Evolutionary conservation across 2,113 vertebrate genomes (phyloP).

Genomic region (Chaetodon trifascialis): DNA sequence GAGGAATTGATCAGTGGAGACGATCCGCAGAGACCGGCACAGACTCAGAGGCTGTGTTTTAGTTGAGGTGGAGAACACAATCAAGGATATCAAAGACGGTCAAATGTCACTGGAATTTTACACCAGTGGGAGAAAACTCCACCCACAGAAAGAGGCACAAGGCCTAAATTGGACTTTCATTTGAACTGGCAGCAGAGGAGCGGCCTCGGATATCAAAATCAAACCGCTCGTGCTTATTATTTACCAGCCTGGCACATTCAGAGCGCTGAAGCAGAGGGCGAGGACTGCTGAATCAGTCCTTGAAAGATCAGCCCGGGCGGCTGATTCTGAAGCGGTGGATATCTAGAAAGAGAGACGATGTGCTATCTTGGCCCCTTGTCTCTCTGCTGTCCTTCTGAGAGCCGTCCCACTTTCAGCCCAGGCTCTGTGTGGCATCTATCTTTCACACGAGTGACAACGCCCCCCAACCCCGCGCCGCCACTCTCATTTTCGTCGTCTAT

Average conservation of each 20-base stretch:
- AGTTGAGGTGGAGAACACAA: conserved; percentile 61
- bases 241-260: conserved; percentile 29
- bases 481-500: conserved; percentile 68
- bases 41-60: conserved; percentile 57
- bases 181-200: conserved; percentile 31
- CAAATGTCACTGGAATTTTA: conserved; percentile 64
- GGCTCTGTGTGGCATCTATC: conserved; percentile 75
- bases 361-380: conserved; percentile 20
- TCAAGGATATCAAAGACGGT: conserved; percentile 66
- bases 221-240: conserved; percentile 32
- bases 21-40: conserved; percentile 55
- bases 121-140: conserved; percentile 36
- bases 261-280: conserved; percentile 2
- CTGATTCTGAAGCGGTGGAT: conserved; percentile 7
- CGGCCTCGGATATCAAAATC: conserved; percentile 29
- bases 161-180: conserved; percentile 39
- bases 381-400: conserved; percentile 69
- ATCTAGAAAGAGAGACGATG: conserved; percentile 31
- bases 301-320: conserved; percentile 25
- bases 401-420: conserved; percentile 76
- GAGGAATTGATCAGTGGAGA: conserved; percentile 73
- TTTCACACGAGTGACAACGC: conserved; percentile 57
- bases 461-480: conserved; percentile 45
- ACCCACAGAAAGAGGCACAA: conserved; percentile 21
- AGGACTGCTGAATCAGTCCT: conserved; percentile 45